phyloP scores from a whole-genome alignment of 2,113 vertebrate genomes.

The Pygoscelis adeliae region DNA sequence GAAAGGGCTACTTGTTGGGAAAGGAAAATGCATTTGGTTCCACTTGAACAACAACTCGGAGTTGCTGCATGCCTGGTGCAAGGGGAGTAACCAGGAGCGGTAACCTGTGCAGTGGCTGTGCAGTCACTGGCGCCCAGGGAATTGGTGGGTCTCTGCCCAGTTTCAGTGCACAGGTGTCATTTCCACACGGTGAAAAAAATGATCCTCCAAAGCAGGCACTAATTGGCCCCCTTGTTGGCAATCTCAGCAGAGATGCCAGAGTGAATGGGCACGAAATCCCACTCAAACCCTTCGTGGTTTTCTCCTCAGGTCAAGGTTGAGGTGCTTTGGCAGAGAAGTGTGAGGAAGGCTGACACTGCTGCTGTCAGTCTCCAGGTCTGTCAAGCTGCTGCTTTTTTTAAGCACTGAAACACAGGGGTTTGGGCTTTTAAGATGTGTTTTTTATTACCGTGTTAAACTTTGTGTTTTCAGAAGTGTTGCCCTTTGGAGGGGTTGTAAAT shows the following conservation, averaged over 20 bases:
- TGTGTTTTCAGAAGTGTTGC: not conserved
- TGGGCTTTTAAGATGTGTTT: constrained; percentile 26
- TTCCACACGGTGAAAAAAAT: not conserved
- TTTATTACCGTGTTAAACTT: constrained; percentile 2
- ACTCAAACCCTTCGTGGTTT: constrained; percentile 41
- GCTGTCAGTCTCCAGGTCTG: constrained; percentile 66
- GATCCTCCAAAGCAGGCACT: not conserved
- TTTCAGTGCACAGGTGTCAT: constrained; percentile 54
- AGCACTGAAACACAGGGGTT: not conserved
- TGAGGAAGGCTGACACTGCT: constrained; percentile 50
- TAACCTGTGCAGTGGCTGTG: not conserved
- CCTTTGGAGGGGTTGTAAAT: not conserved
- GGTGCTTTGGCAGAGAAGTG: constrained; percentile 59
- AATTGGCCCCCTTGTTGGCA: constrained; percentile 65
- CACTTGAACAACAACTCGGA: not conserved
- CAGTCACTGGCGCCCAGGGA: not conserved
- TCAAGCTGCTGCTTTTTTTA: constrained; percentile 52
- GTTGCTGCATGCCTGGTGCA: not conserved
- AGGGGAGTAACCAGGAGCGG: not conserved
- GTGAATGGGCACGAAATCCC: constrained; percentile 54
- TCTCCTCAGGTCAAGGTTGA: constrained; percentile 70
- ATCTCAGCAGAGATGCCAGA: constrained; percentile 70
- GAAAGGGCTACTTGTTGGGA: not conserved
- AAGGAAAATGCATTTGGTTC: not conserved
- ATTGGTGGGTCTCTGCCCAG: not conserved